These are phyloP conservation scores for Geococcyx californianus DNA, from an alignment of 2,113 vertebrate genomes.

Conservation along the genomic window DNA sequence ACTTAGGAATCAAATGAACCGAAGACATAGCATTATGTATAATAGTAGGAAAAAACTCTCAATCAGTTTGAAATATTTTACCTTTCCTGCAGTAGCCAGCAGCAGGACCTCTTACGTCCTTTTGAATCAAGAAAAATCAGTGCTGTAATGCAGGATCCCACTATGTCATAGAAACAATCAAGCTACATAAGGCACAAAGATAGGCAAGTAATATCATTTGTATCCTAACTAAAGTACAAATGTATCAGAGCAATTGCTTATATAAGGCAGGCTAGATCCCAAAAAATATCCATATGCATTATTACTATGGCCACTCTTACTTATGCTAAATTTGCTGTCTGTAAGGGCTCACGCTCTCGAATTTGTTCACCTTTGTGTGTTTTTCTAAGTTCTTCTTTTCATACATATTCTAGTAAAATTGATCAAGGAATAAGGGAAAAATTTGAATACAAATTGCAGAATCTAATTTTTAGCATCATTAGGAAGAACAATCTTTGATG, in stretches of 20 bases:
- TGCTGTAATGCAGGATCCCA: not conserved
- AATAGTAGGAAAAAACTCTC: not conserved
- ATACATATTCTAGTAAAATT: not conserved
- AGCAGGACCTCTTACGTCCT: not conserved
- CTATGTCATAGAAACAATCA: not conserved
- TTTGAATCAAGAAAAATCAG: not conserved
- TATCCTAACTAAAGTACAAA: not conserved
- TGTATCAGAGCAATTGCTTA: not conserved
- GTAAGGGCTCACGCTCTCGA: not conserved
- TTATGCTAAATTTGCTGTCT: not conserved
- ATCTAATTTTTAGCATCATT: not conserved
- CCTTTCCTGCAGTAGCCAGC: not conserved
- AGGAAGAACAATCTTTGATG: not conserved
- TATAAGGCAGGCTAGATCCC: not conserved
- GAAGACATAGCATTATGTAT: rapidly evolving
- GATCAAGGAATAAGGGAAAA: not conserved
- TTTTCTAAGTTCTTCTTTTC: not conserved
- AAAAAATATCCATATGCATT: not conserved
- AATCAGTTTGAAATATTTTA: not conserved
- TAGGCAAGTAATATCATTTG: not conserved
- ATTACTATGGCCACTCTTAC: not conserved
- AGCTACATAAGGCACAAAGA: too few species aligned
- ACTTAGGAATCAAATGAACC: not conserved
- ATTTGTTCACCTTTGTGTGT: not conserved
- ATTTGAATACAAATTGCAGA: not conserved